Percentiles rank a stretch among this genome's conserved stretches.
Conservation (phyloP, 2,113 vertebrate genomes). For the Hippocampus mohnikei region DNA sequence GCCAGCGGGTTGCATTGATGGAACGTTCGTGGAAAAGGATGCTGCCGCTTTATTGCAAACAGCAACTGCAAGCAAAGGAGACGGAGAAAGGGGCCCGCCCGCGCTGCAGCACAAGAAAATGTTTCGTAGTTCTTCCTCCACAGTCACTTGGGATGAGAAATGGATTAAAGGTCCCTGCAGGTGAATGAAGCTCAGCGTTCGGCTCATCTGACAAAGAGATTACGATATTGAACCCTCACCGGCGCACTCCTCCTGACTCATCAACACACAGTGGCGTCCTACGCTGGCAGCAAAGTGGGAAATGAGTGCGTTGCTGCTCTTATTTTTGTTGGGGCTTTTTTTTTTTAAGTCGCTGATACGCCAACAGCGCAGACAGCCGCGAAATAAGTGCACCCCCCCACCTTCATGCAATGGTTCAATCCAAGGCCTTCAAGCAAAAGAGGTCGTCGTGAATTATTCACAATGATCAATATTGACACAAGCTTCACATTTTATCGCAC, state of each 20-base stretch:
- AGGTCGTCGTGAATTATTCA: background rate
- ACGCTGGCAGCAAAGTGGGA: background rate
- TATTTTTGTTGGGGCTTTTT: no score
- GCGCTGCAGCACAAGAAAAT: background rate
- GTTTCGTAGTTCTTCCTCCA: background rate
- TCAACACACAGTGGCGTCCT: background rate
- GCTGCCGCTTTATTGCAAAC: background rate
- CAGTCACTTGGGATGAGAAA: background rate
- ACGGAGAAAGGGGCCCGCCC: background rate
- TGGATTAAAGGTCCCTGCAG: background rate
- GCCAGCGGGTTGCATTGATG: conserved; percentile 6
- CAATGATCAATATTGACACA: conserved; percentile 8
- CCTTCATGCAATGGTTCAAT: background rate
- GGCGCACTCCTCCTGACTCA: background rate
- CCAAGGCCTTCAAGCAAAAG: conserved; percentile 4
- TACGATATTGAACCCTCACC: background rate
- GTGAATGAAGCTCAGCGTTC: background rate
- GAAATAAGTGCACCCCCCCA: background rate
- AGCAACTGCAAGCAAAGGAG: conserved; percentile 6
- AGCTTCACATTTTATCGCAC: background rate
- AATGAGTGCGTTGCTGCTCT: background rate
- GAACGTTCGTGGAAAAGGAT: background rate
- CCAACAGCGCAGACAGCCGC: conserved; percentile 23
- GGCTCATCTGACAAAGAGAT: background rate
- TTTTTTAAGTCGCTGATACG: no score